Conservation (phyloP, 1,140 invertebrate genomes). For the Lerema accius region DNA sequence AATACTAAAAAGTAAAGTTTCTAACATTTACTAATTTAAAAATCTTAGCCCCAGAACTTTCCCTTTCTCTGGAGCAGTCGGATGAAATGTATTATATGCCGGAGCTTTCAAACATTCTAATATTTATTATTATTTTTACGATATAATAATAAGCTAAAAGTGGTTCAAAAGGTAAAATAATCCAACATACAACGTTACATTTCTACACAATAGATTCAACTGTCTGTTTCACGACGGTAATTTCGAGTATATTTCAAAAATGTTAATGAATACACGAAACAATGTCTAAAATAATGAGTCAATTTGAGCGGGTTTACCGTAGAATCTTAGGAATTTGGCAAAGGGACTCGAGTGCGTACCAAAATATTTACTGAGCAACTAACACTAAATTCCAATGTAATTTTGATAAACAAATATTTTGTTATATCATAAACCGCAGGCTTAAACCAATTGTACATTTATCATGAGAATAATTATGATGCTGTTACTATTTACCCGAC, state of each 20-base stretch:
- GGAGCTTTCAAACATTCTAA: no score
- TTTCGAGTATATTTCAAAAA: conserved; percentile 6
- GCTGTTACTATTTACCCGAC: no score
- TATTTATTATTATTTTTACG: no score
- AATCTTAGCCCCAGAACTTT: no score
- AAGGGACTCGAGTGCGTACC: conserved; percentile 45
- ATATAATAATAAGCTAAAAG: no score
- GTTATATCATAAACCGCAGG: neutral
- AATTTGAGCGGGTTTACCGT: conserved; percentile 44
- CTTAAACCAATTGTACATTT: no score
- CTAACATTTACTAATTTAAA: no score
- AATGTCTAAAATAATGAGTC: conserved; percentile 50
- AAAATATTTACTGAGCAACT: conserved; percentile 39
- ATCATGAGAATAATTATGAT: no score
- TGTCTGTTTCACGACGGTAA: neutral
- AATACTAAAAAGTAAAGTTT: no score
- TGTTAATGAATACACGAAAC: conserved; percentile 37
- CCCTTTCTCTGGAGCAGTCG: no score
- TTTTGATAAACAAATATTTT: conserved; percentile 8
- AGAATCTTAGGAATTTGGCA: conserved; percentile 42
- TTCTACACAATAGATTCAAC: neutral
- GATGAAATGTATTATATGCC: no score
- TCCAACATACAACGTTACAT: neutral
- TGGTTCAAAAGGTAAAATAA: no score
- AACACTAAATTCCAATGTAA: conserved; percentile 35